Percentiles rank a stretch among this genome's conserved stretches.
These are phyloP conservation scores for Leucoraja erinaceus DNA, from an alignment of 2,113 vertebrate genomes.

Conservation along the genomic window DNA sequence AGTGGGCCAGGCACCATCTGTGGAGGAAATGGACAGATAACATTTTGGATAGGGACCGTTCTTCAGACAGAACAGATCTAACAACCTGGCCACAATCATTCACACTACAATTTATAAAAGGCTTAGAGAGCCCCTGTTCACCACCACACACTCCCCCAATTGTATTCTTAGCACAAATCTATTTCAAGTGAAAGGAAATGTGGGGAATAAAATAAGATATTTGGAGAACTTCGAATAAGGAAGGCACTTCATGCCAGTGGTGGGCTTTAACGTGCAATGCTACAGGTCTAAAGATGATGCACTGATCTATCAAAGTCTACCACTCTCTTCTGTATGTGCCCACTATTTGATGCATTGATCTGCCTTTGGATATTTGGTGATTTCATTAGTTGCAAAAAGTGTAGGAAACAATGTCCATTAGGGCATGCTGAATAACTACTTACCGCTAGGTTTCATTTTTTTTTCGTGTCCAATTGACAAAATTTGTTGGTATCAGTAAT, in stretches of 20 bases:
- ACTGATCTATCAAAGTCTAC: background rate
- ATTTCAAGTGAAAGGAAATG: background rate
- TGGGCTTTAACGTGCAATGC: background rate
- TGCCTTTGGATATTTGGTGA: background rate
- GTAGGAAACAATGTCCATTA: conserved; percentile 4
- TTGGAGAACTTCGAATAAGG: background rate
- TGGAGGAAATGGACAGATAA: too few species aligned
- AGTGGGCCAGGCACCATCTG: too few species aligned
- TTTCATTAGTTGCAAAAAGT: background rate
- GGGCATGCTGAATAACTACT: conserved; percentile 21
- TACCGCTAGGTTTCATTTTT: conserved; percentile 11
- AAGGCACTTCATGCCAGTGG: background rate
- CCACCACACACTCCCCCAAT: too few species aligned
- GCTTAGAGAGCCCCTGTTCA: background rate
- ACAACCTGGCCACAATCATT: background rate
- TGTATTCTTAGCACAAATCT: background rate
- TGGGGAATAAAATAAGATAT: too few species aligned
- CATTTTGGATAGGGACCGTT: too few species aligned
- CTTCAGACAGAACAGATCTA: too few species aligned
- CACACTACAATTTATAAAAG: background rate
- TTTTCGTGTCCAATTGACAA: conserved; percentile 26
- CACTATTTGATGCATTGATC: background rate
- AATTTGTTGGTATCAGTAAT: conserved; percentile 24
- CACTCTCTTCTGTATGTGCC: background rate
- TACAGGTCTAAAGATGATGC: background rate